A percentile compares a stretch with the other conserved stretches of the same genome.
These are phyloP conservation scores for Ormyrus nitidulus DNA, from an alignment of 2,888 invertebrate genomes.

Conservation along the genomic window DNA sequence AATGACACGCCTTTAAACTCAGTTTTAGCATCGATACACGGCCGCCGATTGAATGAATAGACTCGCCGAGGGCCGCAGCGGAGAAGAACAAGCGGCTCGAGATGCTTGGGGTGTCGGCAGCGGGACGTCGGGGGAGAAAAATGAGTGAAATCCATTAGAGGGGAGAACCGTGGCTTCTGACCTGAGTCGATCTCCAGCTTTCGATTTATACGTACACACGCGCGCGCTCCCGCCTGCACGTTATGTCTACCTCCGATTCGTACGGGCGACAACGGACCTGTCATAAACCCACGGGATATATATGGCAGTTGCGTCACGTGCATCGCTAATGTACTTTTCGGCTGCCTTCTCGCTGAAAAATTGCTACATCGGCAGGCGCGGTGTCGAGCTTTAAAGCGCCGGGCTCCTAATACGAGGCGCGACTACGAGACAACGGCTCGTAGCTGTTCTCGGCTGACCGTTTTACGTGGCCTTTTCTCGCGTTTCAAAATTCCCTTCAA, in stretches of 20 bases:
- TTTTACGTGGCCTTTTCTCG: not conserved
- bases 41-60: conserved; percentile 57
- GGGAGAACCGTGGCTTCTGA: conserved; percentile 63
- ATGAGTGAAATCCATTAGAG: conserved; percentile 75
- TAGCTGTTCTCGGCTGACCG: not conserved
- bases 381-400: not conserved
- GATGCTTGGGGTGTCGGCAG: conserved; percentile 64
- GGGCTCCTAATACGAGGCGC: no score
- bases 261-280: conserved; percentile 55
- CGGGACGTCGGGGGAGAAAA: conserved; percentile 72
- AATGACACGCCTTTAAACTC: conserved; percentile 45
- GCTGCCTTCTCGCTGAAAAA: conserved; percentile 43
- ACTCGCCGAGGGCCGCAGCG: conserved; percentile 56
- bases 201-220: conserved; percentile 41
- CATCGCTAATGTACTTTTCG: conserved; percentile 66
- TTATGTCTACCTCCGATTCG: no score
- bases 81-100: conserved; percentile 50
- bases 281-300: conserved; percentile 56
- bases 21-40: conserved; percentile 54
- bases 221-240: not conserved
- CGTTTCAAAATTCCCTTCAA: not conserved
- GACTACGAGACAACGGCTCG: not conserved
- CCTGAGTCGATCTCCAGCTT: conserved; percentile 61
- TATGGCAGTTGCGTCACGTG: conserved; percentile 64
- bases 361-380: conserved; percentile 24